Evolutionary conservation across 30 jellyfish, hydroid and myxozoan species (phyloP).

Genomic region (Hydra vulgaris): DNA sequence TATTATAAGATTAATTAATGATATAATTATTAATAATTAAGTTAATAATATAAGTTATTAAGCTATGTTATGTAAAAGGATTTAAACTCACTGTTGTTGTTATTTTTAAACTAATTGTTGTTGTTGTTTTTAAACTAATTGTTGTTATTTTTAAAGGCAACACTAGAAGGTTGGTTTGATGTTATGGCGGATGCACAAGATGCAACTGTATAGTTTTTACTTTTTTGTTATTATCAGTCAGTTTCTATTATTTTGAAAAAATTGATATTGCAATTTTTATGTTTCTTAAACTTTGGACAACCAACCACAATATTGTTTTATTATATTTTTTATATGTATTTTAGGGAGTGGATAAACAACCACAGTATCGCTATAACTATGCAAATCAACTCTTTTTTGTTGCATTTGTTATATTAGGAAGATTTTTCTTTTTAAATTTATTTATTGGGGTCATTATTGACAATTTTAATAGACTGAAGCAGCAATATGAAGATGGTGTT

Average conservation of each 20-base stretch:
- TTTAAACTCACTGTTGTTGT: no score
- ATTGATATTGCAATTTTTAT: not conserved
- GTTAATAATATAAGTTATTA: no score
- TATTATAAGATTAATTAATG: no score
- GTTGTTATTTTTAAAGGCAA: slow-evolving; percentile 48
- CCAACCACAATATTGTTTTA: no score
- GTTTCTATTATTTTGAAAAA: no score
- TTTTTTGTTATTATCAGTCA: not conserved
- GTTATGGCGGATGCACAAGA: slow-evolving; percentile 97
- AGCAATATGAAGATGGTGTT: slow-evolving; percentile 96
- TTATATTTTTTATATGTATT: not conserved
- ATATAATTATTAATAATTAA: no score
- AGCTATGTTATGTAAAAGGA: no score
- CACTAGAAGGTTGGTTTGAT: slow-evolving; percentile 98
- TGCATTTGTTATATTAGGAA: slow-evolving; percentile 93
- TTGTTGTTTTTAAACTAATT: not conserved
- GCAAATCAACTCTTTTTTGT: slow-evolving; percentile 71
- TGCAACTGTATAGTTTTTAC: slow-evolving; percentile 42
- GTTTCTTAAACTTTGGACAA: not conserved
- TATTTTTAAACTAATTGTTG: no score
- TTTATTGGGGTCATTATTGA: slow-evolving; percentile 97
- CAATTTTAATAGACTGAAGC: slow-evolving; percentile 88
- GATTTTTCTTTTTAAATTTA: slow-evolving; percentile 76
- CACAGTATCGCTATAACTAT: slow-evolving; percentile 40
- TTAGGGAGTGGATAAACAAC: slow-evolving; percentile 64